Base-by-base conservation (phyloP, 2,113 vertebrate species). In the Grammomys surdaster region DNA sequence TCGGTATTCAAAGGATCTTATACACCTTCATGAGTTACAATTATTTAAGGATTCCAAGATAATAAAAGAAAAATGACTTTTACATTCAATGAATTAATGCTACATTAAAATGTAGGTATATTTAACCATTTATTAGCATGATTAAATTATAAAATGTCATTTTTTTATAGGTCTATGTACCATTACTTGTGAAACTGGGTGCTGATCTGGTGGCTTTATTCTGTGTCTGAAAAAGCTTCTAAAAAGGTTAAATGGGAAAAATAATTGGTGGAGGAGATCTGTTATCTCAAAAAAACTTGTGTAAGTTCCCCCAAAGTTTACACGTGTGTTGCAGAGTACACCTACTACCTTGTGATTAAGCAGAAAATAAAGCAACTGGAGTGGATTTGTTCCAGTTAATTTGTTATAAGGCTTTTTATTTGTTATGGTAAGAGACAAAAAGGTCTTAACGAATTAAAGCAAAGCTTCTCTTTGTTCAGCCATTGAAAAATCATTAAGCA, bases 361-460 rank as follows among this genome's bases (percentile, higher is more conserved):
- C 10, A 90, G 4, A 96, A 91, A 33, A 97, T 93, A 88, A 48
- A 93, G 69, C 89, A 94, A 26, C 7, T 67, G 10, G 20, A 95
- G 76, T 77, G 65, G 40, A 96, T 91, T 54, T 1, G 58, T 95
- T 98, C 97, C 36, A 91, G 94, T 84, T 93, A 93, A 90, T 95
- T 93, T 97, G 63, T 60, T 89, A 65, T n/a, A 85, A 1, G 77
- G 90, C 10, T 95, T 97, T 33, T 48, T 54, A 40, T 92, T 97
- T 95, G 40, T 95, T 43, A 78, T 20, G 0, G 77, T 88, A 73
- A 85, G 46, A 97, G 7, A 86, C 75, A 77, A 89, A 95, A 91
- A 4, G 40, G 3, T 93, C 75, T 90, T 96, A 48, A 12, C 31
- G 9, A 95, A 36, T 89, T 93, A 94, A 93, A 77, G 93, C 97